Base-by-base conservation (phyloP, 1,140 invertebrate genomes). In the Ceratina japonica region DNA sequence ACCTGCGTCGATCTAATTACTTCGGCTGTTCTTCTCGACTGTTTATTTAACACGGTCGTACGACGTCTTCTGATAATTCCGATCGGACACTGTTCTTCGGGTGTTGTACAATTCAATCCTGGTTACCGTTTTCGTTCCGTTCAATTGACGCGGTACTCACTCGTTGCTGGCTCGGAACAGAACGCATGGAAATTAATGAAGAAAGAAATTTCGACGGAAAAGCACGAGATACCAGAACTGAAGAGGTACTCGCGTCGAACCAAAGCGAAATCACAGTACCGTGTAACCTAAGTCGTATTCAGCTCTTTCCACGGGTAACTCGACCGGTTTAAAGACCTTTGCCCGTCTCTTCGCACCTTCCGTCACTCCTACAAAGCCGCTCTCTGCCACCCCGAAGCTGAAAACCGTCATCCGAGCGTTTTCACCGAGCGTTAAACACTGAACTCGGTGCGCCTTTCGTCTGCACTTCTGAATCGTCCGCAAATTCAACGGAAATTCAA, bases 351-450 rank as follows among this genome's bases (percentile, higher is more conserved):
- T 72, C 31, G 0, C 13, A 1, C 37, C 16, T 61, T 61, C 24
- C 37, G 1, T 13, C 31, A n/a, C 31, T n/a, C 27, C 56, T 20
- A 18, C 20, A 44, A 61, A 59, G 52, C 69, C 16, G n/a, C 7
- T 13, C 18, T 52, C 37, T 44, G 37, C 56, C 10, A 24, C 15
- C 13, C 18, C 22, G 12, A 22, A 16, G 52, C 69, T 49, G 58
- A 0, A 18, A 44, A 58, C 24, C 5, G 20, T 58, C 68, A 24
- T 69, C 13, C 10, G 8, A 10, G 20, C n/a, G 37, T 68, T 68
- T n/a, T 68, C 44, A 68, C 20, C 64, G 20, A 24, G 20, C 63
- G 13, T 51, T 66, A 65, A 65, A 65, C 64, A 49, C 37, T 5
- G n/a, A 44, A 65, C 18, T 15, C 63, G 64, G 13, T 22, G 10